Evolutionary conservation across 2,888 invertebrate genomes (phyloP).

Genomic region (Neoascia interrupta): DNA sequence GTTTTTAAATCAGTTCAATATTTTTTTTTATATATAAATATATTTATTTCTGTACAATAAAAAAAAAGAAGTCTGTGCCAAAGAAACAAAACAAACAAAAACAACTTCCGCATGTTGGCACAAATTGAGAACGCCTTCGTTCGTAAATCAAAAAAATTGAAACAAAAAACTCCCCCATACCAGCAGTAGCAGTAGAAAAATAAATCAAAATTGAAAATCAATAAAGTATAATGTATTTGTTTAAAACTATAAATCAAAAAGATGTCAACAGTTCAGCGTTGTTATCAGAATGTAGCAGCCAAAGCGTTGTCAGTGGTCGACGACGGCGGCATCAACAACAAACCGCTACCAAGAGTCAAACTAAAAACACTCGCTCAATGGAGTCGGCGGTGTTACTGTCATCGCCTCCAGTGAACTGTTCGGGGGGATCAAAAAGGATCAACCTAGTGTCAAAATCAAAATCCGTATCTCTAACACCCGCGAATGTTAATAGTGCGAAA

Average conservation of each 20-base stretch:
- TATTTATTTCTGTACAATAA: background rate
- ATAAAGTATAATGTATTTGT: constrained; percentile 67
- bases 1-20: too few species aligned
- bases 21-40: background rate
- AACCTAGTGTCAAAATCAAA: constrained; percentile 41
- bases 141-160: constrained; percentile 59
- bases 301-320: constrained; percentile 25
- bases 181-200: constrained; percentile 56
- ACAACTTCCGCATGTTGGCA: constrained; percentile 62
- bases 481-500: constrained; percentile 42
- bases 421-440: background rate
- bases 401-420: constrained; percentile 26
- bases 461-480: constrained; percentile 27
- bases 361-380: constrained; percentile 36
- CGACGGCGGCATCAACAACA: constrained; percentile 22
- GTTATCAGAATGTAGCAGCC: constrained; percentile 44
- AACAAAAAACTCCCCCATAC: constrained; percentile 31
- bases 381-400: constrained; percentile 19
- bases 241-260: constrained; percentile 66
- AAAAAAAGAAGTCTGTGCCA: constrained; percentile 11
- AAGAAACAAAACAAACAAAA: constrained; percentile 18
- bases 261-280: constrained; percentile 65
- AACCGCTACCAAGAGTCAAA: constrained; percentile 46
- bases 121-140: constrained; percentile 59
- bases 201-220: constrained; percentile 67